Conservation (phyloP, 1,140 invertebrate species). For the Pseudoatta argentina region DNA sequence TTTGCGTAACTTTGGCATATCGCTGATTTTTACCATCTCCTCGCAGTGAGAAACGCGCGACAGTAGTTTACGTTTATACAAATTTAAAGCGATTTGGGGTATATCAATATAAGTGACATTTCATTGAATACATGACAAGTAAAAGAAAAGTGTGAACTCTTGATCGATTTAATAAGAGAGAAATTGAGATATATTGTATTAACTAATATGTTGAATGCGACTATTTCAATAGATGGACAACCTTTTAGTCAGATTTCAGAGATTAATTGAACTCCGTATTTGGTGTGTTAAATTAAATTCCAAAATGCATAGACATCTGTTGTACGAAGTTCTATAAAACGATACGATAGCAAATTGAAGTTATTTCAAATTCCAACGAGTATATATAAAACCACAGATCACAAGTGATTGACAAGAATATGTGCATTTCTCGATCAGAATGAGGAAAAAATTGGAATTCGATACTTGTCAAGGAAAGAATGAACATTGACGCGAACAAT, state of each 20-base stretch:
- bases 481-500: constrained; percentile 82
- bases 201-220: neutral
- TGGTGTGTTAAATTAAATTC: constrained; percentile 34
- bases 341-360: constrained; percentile 44
- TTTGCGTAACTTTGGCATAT: constrained; percentile 32
- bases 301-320: neutral
- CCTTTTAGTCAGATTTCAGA: neutral
- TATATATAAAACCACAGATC: neutral
- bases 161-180: neutral
- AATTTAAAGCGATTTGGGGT: neutral
- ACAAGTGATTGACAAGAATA: neutral
- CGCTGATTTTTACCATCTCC: neutral
- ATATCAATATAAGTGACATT: neutral
- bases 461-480: constrained; percentile 76
- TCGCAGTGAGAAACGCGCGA: neutral
- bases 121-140: neutral
- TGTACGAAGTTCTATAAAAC: constrained; percentile 6
- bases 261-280: constrained; percentile 16
- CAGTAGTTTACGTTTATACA: neutral
- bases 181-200: neutral
- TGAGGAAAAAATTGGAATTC: constrained; percentile 79
- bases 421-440: constrained; percentile 68
- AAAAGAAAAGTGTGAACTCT: neutral
- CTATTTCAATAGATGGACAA: neutral
- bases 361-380: constrained; percentile 11